Evolutionary conservation across 2,888 invertebrate species (phyloP).

Genomic region (Urechis unicinctus): DNA sequence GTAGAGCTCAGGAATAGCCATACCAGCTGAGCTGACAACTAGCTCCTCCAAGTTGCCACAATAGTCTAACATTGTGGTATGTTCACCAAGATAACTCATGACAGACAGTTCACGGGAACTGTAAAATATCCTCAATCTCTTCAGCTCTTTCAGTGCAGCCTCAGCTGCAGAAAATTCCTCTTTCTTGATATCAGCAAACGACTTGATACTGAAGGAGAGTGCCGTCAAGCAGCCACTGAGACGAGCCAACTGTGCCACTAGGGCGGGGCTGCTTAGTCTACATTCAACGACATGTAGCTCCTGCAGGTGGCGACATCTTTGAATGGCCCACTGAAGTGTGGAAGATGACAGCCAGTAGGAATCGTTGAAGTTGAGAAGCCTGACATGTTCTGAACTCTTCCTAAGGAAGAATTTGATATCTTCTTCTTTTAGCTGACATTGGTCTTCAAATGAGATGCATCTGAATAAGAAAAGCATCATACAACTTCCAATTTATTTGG

Average conservation of each 20-base stretch:
- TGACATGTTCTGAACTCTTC: constrained; percentile 24
- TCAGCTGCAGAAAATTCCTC: constrained; percentile 32
- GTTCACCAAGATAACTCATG: constrained; percentile 35
- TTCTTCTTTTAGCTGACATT: constrained; percentile 26
- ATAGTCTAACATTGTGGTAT: constrained; percentile 37
- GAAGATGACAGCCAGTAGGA: constrained; percentile 38
- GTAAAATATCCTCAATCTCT: constrained; percentile 35
- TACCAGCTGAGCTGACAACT: constrained; percentile 37
- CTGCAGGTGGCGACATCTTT: constrained; percentile 31
- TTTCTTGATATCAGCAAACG: constrained; percentile 37
- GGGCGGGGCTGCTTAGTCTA: constrained; percentile 29
- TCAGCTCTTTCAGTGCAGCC: constrained; percentile 27
- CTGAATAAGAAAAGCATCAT: too few species aligned
- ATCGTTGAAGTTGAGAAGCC: constrained; percentile 34
- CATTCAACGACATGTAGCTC: constrained; percentile 37
- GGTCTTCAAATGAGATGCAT: constrained; percentile 25
- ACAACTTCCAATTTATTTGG: too few species aligned
- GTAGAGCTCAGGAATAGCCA: constrained; percentile 37
- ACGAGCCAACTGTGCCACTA: constrained; percentile 30
- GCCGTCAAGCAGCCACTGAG: constrained; percentile 28
- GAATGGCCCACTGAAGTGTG: constrained; percentile 25
- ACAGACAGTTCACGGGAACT: constrained; percentile 27
- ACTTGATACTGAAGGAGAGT: constrained; percentile 34
- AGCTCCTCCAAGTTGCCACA: constrained; percentile 36
- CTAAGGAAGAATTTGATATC: constrained; percentile 27